phyloP scores from a whole-genome alignment of 2,888 invertebrate species.

The Dicyrtomina minuta region DNA sequence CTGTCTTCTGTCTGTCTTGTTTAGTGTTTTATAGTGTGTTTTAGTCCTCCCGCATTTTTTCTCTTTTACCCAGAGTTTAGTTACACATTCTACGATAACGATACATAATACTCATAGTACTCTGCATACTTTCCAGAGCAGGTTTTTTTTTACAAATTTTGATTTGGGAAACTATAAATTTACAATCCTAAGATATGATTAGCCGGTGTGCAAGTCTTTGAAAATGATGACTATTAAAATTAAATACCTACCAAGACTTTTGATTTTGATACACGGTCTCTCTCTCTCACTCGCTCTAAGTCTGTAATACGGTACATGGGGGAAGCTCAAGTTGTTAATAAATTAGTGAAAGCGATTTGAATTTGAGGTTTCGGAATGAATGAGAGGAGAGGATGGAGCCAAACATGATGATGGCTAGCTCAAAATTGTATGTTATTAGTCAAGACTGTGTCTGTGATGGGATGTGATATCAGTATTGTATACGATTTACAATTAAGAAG shows the following conservation, averaged over 20 bases:
- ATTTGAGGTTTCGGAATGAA: slow-evolving; percentile 2
- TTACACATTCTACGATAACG: too few species aligned
- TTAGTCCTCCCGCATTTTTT: background rate
- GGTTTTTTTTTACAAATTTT: background rate
- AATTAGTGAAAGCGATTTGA: slow-evolving; percentile 10
- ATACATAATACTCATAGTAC: background rate
- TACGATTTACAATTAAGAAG: background rate
- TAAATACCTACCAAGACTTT: background rate
- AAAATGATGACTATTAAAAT: background rate
- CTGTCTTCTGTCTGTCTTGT: background rate
- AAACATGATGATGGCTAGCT: slow-evolving; percentile 13
- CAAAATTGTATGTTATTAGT: slow-evolving; percentile 17
- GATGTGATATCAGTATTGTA: background rate
- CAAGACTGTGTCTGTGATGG: slow-evolving; percentile 4
- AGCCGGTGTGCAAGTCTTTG: too few species aligned
- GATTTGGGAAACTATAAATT: background rate
- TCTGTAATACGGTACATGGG: slow-evolving; percentile 1
- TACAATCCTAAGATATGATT: too few species aligned
- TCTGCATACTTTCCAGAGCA: background rate
- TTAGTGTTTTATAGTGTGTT: background rate
- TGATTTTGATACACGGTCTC: too few species aligned
- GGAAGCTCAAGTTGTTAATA: background rate
- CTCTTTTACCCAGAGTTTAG: too few species aligned
- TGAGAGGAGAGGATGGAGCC: slow-evolving; percentile 14
- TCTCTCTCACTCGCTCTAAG: too few species aligned